These are phyloP conservation scores for Leucozona laternaria DNA, from an alignment of 2,888 invertebrate species.

Conservation along the genomic window DNA sequence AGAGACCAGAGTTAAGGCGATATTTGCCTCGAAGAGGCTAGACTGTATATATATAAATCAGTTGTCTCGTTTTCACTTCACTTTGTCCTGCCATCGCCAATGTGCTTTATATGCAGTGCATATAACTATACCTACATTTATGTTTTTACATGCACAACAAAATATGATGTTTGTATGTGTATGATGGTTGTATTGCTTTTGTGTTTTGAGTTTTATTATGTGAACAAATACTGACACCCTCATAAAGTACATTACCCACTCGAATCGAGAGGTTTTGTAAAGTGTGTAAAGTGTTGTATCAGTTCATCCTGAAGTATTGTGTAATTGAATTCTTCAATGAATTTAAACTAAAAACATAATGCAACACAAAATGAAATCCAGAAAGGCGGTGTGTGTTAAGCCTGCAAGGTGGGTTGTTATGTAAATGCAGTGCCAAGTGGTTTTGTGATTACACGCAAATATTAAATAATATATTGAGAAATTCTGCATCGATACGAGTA, in stretches of 20 bases:
- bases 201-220: conserved; percentile 40
- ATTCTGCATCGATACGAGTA: no score
- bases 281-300: conserved; percentile 71
- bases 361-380: background rate
- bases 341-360: conserved; percentile 43
- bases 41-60: conserved; percentile 16
- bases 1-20: conserved; percentile 1
- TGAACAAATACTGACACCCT: conserved; percentile 69
- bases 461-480: no score
- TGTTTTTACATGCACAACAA: background rate
- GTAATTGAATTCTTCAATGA: conserved; percentile 57
- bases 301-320: conserved; percentile 51
- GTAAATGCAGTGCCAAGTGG: background rate
- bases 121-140: background rate
- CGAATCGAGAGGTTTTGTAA: conserved; percentile 48
- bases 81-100: background rate
- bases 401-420: background rate
- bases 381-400: background rate
- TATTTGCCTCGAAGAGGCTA: conserved; percentile 6
- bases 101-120: background rate
- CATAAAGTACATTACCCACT: conserved; percentile 47
- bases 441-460: no score
- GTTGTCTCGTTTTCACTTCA: background rate
- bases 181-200: background rate
- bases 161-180: background rate